Percentiles rank a stretch among this genome's conserved stretches.
Evolutionary conservation across 2,113 vertebrate genomes (phyloP).

Genomic region (Geothlypis trichas): DNA sequence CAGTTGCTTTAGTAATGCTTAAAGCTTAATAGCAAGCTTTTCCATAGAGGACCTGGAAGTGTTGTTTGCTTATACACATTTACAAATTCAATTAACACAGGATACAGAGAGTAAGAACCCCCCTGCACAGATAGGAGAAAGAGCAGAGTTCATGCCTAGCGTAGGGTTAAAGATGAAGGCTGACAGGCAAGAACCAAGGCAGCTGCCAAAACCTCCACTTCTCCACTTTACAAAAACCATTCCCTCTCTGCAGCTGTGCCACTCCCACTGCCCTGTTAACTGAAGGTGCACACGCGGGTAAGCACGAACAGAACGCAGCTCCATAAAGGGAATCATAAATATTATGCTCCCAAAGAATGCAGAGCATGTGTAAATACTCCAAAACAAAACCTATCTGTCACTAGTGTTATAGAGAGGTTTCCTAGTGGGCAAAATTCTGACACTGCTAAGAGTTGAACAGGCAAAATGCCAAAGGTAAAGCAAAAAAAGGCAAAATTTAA

Average conservation of each 20-base stretch:
- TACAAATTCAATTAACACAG: not conserved
- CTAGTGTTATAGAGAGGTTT: not conserved
- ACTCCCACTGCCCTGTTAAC: not conserved
- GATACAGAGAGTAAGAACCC: not conserved
- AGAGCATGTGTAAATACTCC: constrained; percentile 1
- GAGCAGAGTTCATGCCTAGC: not conserved
- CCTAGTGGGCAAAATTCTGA: not conserved
- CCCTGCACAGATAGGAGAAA: not conserved
- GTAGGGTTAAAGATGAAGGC: not conserved
- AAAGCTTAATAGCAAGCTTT: not conserved
- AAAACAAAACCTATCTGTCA: not conserved
- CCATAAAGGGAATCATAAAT: not conserved
- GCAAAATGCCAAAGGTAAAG: not conserved
- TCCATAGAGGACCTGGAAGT: not conserved
- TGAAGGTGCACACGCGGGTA: fast-evolving
- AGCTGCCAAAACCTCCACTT: not conserved
- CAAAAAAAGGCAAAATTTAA: not conserved
- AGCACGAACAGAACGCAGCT: not conserved
- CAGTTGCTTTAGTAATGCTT: not conserved
- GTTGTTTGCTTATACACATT: fast-evolving
- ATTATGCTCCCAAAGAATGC: not conserved
- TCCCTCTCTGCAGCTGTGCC: not conserved
- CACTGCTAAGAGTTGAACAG: not conserved
- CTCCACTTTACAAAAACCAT: not conserved
- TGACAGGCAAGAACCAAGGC: not conserved